Conservation (phyloP, 2,888 invertebrate genomes). For the Cephus runcator region DNA sequence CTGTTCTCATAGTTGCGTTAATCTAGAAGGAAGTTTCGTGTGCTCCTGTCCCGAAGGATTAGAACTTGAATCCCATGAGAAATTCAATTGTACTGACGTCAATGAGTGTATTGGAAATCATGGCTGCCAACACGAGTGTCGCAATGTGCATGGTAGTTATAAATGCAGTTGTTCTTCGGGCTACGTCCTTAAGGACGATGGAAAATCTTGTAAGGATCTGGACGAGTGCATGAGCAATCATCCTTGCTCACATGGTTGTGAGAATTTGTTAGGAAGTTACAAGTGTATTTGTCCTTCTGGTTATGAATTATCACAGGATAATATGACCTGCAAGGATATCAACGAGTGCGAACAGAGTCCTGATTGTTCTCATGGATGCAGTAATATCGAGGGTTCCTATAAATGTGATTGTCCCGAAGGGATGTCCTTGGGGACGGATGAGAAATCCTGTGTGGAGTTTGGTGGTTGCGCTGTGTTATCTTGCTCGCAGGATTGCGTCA, state of each 20-base stretch:
- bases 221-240: constrained; percentile 58
- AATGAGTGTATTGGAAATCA: constrained; percentile 36
- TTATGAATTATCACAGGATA: constrained; percentile 38
- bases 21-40: constrained; percentile 66
- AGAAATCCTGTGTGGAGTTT: constrained; percentile 30
- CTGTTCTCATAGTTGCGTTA: constrained; percentile 71
- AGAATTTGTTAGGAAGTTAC: constrained; percentile 66
- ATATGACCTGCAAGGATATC: constrained; percentile 51
- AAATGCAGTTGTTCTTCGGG: constrained; percentile 68
- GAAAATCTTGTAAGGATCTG: constrained; percentile 56
- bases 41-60: constrained; percentile 68
- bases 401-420: constrained; percentile 54
- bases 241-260: constrained; percentile 22
- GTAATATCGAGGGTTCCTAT: constrained; percentile 49
- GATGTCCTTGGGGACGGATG: constrained; percentile 56
- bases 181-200: constrained; percentile 63
- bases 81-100: constrained; percentile 35
- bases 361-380: constrained; percentile 66
- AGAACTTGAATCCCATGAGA: constrained; percentile 35
- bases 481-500: constrained; percentile 64
- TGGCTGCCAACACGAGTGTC: constrained; percentile 66
- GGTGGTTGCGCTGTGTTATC: constrained; percentile 59
- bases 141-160: constrained; percentile 68
- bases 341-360: constrained; percentile 65
- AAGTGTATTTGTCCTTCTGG: constrained; percentile 66